Base-by-base conservation (phyloP, 2,113 vertebrate genomes). In the Channa maculata region DNA sequence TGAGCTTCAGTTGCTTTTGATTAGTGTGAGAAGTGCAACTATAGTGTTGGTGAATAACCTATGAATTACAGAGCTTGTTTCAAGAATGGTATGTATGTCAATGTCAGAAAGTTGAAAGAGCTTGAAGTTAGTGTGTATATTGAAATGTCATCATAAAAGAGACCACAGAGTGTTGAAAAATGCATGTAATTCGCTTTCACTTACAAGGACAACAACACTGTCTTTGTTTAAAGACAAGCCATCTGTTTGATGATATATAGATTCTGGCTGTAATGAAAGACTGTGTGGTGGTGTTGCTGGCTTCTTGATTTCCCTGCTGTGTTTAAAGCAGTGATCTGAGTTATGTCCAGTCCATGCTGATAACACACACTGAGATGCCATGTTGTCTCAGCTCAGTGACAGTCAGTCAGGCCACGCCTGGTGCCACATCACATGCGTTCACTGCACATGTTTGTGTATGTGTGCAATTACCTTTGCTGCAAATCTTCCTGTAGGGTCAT, bases 181-280 rank as follows among this genome's bases (percentile, higher is more conserved):
- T 2, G 60, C 53, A 55, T 65, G 46, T 55, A 73, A 73, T 73
- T 86, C 64, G 54, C 62, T 69, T 43, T 71, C 0, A 0, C 49
- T 5, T 62, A 71, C 70, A 83, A 70, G 57, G 69, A 79, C 63
- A 83, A 61, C 62, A 71, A 53, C 41, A 3, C 46, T 38, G 77
- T 37, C 74, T 86, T 79, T 78, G 86, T 87, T 86, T 83, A 74
- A 89, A 78, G 67, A 69, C 76, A 83, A 83, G 77, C 84, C 86
- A 88, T 91, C 79, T 86, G 82, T 91, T 84, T 86, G 82, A 84
- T 90, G 79, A 86, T 83, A 85, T 88, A 90, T 75, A 71, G 82
- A 91, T 77, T 67, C 57, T 39, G 51, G 65, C 57, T 75, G 73
- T 72, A 88, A 91, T 91, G 84, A 89, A 91, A 87, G 79, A 75